These are phyloP conservation scores for Galeopterus variegatus DNA, from an alignment of 2,113 vertebrate genomes.

Conservation along the genomic window DNA sequence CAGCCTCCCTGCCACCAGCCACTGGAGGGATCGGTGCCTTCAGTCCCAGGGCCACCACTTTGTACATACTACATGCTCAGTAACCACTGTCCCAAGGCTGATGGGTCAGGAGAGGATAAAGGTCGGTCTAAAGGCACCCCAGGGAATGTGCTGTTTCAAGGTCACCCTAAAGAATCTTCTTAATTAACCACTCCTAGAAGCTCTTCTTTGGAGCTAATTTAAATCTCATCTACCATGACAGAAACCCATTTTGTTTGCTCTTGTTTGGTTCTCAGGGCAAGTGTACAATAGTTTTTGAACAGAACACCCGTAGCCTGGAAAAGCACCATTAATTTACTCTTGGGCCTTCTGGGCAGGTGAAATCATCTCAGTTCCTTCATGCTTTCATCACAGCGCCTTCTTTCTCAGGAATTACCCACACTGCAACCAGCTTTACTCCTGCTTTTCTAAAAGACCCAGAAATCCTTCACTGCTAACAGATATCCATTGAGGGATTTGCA, in stretches of 20 bases:
- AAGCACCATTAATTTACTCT: neutral
- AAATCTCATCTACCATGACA: conserved; percentile 5
- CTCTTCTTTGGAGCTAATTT: conserved; percentile 6
- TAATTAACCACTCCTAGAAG: neutral
- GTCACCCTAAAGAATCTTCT: neutral
- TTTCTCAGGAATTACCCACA: conserved; percentile 36
- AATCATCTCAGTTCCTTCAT: conserved; percentile 39
- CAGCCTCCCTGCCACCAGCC: neutral
- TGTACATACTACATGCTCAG: neutral
- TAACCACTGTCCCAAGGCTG: neutral
- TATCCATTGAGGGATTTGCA: neutral
- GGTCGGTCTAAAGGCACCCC: neutral
- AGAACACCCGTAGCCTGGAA: neutral
- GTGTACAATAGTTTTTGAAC: neutral
- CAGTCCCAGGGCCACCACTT: neutral
- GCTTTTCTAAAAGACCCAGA: conserved; percentile 13
- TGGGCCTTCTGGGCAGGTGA: neutral
- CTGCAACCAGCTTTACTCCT: neutral
- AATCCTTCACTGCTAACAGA: neutral
- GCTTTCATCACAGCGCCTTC: neutral
- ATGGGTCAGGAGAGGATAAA: neutral
- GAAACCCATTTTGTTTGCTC: conserved; percentile 23
- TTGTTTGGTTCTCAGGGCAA: conserved; percentile 29
- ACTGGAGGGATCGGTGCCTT: neutral
- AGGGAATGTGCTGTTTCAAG: conserved; percentile 15